Evolutionary conservation across 2,888 invertebrate species (phyloP), one percentile per base, ranked within the genome.

Genomic region (Sarcophaga variegata): DNA sequence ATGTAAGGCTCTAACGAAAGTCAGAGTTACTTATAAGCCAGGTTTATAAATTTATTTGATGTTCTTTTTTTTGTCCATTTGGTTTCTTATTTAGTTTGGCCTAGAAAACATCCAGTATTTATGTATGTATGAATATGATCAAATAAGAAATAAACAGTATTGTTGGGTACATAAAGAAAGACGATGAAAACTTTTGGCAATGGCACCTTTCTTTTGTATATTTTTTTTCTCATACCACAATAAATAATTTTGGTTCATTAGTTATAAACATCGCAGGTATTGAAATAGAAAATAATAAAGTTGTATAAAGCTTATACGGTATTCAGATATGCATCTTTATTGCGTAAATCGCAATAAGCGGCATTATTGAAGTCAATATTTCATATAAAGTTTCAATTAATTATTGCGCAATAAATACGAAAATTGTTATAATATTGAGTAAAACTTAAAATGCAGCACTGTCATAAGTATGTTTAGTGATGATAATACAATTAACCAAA

Each of bases 71-170:
- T 62, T 77, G 45, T 60, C 45, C 17, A 10, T 37, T 37, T 4
- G 37, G 10, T 37, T 37, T 37, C 37, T 37, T 37, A 37, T 37
- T 37, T 37, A 10, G 37, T 37, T 37, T 37, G 37, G 54, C 54
- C 54, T 14, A 54, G 4, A 54, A 54, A 54, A 54, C 4, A 54
- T 14, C 4, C 12, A 12, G 14, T 70, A 62, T 59, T 47, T 45
- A 60, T 47, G 8, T 64, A 60, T 63, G 20, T 64, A 60, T 63
- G 20, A 20, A 22, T 22, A 10, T 37, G 25, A 45, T 54, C 54
- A 64, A 71, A 63, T 20, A 54, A 59, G 45, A 22, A 37, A 77
- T 54, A 59, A 77, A 67, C 45, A 37, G 14, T 20, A 20, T 79
- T 62, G 27, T 71, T 47, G n/a, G n/a, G 17, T 20, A 20, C 1